Base-by-base conservation (phyloP, 2,113 vertebrate genomes). In the Chloropsis hardwickii region DNA sequence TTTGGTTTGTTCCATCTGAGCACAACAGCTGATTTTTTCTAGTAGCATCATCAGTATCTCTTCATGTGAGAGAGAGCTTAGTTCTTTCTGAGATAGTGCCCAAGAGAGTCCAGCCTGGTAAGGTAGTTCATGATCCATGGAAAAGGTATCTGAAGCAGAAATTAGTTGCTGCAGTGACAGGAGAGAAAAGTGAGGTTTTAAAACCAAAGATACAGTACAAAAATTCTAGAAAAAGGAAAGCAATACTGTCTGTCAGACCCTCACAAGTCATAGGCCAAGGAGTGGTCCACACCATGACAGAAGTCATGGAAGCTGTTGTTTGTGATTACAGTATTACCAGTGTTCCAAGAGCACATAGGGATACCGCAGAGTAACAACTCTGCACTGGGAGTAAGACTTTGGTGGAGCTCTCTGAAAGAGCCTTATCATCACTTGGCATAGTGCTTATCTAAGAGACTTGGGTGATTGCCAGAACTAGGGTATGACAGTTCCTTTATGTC, bases 121-220 rank as follows among this genome's bases (percentile, higher is more conserved):
- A 90, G 10, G 37, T 24, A 67, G 42, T 11, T 86, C 56, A 71
- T 20, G 53, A 85, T 83, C 76, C 88, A 74, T 3, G 5, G 51
- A 88, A 90, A 82, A 90, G 23, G 39, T 66, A n/a, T 53, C 74
- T 80, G 62, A 94, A 85, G 71, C 58, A 94, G 57, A 90, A 90
- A 94, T 92, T 86, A 77, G 12, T 33, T 90, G 47, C 79, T 92
- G 62, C 67, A 78, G 64, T 37, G 47, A 58, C 15, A 71, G 29
- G 33, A 79, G 13, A 88, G 19, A 87, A 85, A 79, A 76, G 88
- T 29, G 19, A 73, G 23, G 40, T 48, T 85, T 90, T 67, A 70
- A 85, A 33, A 21, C 20, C 62, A 69, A 61, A 73, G 42, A 70
- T 9, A 50, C 9, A 92, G 57, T 5, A 73, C 10, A 92, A 51